Evolutionary conservation across 2,888 invertebrate species (phyloP).

Genomic region (Syrista parreyssii): DNA sequence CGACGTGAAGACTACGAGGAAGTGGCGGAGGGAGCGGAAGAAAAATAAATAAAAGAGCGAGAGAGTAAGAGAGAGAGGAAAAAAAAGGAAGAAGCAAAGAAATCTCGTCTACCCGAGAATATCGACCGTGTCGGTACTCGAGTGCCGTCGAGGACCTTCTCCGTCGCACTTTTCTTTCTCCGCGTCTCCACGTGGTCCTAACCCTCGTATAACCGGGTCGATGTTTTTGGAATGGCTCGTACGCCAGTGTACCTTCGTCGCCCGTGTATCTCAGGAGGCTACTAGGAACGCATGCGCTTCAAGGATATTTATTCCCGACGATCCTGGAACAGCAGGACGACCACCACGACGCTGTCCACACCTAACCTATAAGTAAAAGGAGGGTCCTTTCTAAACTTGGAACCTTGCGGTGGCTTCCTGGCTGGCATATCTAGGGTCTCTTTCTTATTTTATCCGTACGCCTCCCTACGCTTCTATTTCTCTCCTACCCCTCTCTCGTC

Average conservation of each 20-base stretch:
- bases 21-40: neutral
- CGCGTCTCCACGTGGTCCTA: neutral
- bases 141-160: slow-evolving; percentile 1
- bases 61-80: neutral
- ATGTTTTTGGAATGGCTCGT: neutral
- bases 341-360: neutral
- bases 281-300: neutral
- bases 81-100: neutral
- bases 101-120: neutral
- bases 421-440: neutral
- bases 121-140: neutral
- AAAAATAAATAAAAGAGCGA: neutral
- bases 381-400: neutral
- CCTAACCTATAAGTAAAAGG: neutral
- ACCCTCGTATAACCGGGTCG: neutral
- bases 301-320: neutral
- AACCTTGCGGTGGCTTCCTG: neutral
- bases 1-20: neutral
- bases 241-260: neutral
- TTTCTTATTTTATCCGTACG: neutral
- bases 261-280: neutral
- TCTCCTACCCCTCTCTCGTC: slow-evolving; percentile 6
- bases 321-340: neutral
- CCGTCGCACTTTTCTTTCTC: slow-evolving; percentile 5
- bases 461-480: neutral